These are phyloP conservation scores for Pseudorectes ferrugineus DNA, from an alignment of 2,113 vertebrate genomes.

Conservation along the genomic window DNA sequence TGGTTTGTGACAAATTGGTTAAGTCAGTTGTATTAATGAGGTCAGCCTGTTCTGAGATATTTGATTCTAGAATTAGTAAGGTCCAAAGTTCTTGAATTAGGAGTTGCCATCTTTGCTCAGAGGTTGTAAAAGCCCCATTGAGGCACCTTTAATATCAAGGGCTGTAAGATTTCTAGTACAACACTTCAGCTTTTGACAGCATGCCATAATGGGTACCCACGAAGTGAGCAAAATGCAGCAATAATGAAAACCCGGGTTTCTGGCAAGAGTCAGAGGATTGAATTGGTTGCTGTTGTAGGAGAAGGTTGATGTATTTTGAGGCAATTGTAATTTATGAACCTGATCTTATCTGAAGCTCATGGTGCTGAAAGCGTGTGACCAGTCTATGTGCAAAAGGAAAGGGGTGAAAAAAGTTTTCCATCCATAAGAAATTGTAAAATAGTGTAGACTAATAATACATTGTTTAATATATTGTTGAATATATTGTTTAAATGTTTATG, in stretches of 20 bases:
- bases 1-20: slow-evolving; percentile 16
- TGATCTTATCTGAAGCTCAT: slow-evolving; percentile 1
- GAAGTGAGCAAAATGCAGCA: not conserved
- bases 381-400: not conserved
- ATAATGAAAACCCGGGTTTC: not conserved
- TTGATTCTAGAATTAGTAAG: not conserved
- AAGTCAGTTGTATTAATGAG: not conserved
- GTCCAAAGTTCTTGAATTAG: not conserved
- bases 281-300: slow-evolving; percentile 4
- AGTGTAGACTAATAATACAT: not conserved
- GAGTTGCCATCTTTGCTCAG: not conserved
- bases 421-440: not conserved
- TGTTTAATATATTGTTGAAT: not conserved
- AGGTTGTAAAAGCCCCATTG: not conserved
- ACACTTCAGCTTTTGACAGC: not conserved
- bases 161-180: not conserved
- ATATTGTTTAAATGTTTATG: not conserved
- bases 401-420: not conserved
- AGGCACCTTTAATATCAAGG: not conserved
- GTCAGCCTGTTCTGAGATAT: not conserved
- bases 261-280: not conserved
- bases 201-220: not conserved
- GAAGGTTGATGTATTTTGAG: not conserved
- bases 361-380: not conserved
- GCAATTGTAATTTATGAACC: not conserved